A percentile compares a stretch with the other conserved stretches of the same genome.
Conservation (phyloP, 2,797 vertebrate genomes). For the Clarias pachynema region DNA sequence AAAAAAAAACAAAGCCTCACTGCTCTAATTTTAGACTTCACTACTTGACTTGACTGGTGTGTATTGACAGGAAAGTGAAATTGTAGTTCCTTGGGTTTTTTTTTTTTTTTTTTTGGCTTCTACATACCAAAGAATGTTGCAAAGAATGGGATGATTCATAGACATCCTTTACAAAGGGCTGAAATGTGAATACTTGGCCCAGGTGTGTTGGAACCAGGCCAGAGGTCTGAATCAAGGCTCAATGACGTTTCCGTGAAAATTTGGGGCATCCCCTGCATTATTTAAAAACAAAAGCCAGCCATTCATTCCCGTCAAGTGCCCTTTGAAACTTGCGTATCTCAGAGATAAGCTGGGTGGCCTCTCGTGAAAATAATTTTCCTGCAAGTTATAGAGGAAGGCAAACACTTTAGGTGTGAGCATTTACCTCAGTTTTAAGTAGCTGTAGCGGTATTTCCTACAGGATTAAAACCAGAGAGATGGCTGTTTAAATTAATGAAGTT, state of each 20-base stretch:
- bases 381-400: background rate
- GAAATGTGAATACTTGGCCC: constrained; percentile 49
- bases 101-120: background rate
- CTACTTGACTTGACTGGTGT: background rate
- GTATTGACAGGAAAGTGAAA: constrained; percentile 1
- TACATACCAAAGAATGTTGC: constrained; percentile 66
- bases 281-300: constrained; percentile 42
- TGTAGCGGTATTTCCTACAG: background rate
- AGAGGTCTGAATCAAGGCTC: constrained; percentile 53
- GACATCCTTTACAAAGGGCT: constrained; percentile 64
- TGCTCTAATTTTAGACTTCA: constrained; percentile 23
- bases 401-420: background rate
- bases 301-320: constrained; percentile 43
- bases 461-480: too few relatives aligned
- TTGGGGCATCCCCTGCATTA: constrained; percentile 35
- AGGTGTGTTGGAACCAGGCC: constrained; percentile 71
- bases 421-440: constrained; percentile 4
- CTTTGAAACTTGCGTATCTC: constrained; percentile 31
- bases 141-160: constrained; percentile 60
- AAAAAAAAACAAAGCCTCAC: background rate
- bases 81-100: background rate
- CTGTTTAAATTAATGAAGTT: background rate
- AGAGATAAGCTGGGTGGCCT: constrained; percentile 1
- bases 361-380: background rate
- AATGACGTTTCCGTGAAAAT: constrained; percentile 8